Conservation (phyloP, 1,140 invertebrate species). For the Latrodectus geometricus region DNA sequence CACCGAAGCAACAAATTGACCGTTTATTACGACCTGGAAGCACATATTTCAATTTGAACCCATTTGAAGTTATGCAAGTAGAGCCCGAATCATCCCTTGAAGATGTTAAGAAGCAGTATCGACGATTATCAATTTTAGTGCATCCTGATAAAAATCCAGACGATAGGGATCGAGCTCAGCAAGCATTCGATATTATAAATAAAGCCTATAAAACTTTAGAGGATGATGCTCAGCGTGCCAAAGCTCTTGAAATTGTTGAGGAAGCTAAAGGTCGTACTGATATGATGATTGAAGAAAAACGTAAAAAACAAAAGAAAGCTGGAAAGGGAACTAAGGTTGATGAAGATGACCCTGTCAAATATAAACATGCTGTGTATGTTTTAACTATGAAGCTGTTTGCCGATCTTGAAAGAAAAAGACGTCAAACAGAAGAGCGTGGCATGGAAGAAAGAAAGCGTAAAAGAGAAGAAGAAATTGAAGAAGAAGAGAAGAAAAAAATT, state of each 20-base stretch:
- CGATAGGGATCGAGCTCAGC: slow-evolving; percentile 92
- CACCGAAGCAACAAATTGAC: slow-evolving; percentile 95
- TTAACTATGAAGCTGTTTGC: slow-evolving; percentile 99
- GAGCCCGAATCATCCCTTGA: slow-evolving; percentile 89
- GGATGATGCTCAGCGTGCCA: slow-evolving; percentile 92
- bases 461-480: slow-evolving; percentile 91
- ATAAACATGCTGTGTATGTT: slow-evolving; percentile 94
- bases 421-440: slow-evolving; percentile 86
- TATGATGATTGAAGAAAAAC: slow-evolving; percentile 94
- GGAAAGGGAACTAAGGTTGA: slow-evolving; percentile 84
- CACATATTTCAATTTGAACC: slow-evolving; percentile 96
- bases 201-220: slow-evolving; percentile 97
- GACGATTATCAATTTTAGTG: slow-evolving; percentile 94
- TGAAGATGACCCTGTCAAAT: slow-evolving; percentile 92
- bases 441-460: slow-evolving; percentile 94
- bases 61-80: slow-evolving; percentile 94
- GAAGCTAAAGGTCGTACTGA: slow-evolving; percentile 95
- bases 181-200: slow-evolving; percentile 83
- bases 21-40: slow-evolving; percentile 90
- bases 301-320: slow-evolving; percentile 94
- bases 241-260: slow-evolving; percentile 96
- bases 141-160: slow-evolving; percentile 99
- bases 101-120: slow-evolving; percentile 96
- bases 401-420: slow-evolving; percentile 88
- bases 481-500: slow-evolving; percentile 87